Evolutionary conservation across 1,140 invertebrate species (phyloP).

Genomic region (Drosophila subobscura): DNA sequence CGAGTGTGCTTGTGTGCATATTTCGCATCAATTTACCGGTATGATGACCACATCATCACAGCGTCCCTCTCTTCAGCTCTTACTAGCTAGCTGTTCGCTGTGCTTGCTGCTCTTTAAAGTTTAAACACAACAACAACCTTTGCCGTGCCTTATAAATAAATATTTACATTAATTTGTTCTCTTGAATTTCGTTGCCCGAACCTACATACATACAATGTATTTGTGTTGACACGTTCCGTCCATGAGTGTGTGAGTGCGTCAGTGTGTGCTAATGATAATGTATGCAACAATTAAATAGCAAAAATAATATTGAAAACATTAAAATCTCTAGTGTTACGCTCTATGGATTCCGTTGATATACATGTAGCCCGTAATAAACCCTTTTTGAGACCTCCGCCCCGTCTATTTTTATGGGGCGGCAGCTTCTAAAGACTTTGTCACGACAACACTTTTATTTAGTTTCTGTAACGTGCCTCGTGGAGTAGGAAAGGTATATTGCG

Average conservation of each 20-base stretch:
- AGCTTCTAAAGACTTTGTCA: conserved; percentile 34
- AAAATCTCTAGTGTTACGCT: conserved; percentile 18
- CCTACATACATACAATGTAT: neutral
- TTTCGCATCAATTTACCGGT: conserved; percentile 67
- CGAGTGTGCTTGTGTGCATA: neutral
- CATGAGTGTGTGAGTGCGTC: conserved; percentile 5
- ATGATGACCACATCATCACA: conserved; percentile 61
- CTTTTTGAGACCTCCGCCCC: conserved; percentile 7
- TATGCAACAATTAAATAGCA: conserved; percentile 11
- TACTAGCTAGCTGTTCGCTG: conserved; percentile 5
- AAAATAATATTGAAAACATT: conserved; percentile 32
- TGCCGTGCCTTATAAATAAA: conserved; percentile 42
- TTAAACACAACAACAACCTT: conserved; percentile 9
- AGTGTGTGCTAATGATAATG: conserved; percentile 30
- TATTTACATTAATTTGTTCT: conserved; percentile 59
- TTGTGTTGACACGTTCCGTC: neutral
- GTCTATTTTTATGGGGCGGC: conserved; percentile 26
- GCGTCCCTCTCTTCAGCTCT: conserved; percentile 2
- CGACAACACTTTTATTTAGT: conserved; percentile 26
- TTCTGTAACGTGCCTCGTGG: neutral
- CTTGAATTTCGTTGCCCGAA: conserved; percentile 17
- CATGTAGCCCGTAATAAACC: conserved; percentile 2
- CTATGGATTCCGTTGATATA: neutral
- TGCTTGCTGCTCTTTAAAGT: conserved; percentile 23
- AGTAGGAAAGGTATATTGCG: no score